phyloP scores from a whole-genome alignment of 2,888 invertebrate species.

The Norana najaformis region DNA sequence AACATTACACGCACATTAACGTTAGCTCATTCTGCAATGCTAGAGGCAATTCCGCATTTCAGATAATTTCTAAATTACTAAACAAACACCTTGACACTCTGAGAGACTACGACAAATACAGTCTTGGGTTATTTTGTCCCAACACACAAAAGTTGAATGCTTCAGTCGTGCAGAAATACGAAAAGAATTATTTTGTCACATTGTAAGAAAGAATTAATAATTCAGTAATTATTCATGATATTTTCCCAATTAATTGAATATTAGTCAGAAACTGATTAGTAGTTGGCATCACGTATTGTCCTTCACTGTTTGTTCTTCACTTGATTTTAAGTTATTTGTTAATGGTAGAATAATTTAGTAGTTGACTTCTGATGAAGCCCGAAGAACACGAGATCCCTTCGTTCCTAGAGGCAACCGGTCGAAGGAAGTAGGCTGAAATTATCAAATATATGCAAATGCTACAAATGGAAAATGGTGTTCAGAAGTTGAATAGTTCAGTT shows the following conservation, averaged over 20 bases:
- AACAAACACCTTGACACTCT: neutral
- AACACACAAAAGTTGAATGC: neutral
- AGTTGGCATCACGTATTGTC: neutral
- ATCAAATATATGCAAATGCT: neutral
- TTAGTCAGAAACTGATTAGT: neutral
- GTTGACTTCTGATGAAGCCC: constrained; percentile 38
- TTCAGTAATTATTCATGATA: neutral
- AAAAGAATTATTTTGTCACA: neutral
- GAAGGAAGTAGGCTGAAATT: constrained; percentile 24
- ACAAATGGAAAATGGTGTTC: neutral
- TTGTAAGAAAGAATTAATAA: neutral
- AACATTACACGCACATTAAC: neutral
- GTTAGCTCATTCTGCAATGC: neutral
- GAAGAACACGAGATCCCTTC: constrained; percentile 27
- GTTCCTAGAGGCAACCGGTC: constrained; percentile 17
- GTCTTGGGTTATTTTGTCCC: neutral
- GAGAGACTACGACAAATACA: neutral
- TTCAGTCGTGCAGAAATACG: neutral
- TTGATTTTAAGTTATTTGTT: neutral
- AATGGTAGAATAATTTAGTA: constrained; percentile 15
- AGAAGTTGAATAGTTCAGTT: neutral
- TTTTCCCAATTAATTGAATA: neutral
- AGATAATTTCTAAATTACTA: neutral
- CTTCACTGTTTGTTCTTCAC: neutral
- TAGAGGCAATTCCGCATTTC: neutral